phyloP scores from a whole-genome alignment of 92 coral and sea anemone genomes.

The Palythoa heliodiscus region DNA sequence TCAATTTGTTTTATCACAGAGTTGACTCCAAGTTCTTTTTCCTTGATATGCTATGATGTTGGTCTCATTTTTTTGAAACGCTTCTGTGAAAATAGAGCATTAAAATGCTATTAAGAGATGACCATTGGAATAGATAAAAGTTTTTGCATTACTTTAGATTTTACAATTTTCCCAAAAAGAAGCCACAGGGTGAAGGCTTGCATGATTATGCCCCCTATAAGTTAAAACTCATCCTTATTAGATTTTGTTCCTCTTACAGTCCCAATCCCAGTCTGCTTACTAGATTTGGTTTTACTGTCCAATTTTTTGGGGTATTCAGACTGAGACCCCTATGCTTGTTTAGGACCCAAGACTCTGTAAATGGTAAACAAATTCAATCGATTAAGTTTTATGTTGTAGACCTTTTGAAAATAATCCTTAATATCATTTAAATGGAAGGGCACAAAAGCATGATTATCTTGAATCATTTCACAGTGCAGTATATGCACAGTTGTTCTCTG shows the following conservation, averaged over 20 bases:
- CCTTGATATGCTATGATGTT: not conserved
- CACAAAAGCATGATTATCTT: too few species aligned
- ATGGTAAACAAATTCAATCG: not conserved
- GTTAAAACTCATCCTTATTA: not conserved
- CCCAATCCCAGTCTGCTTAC: conserved; percentile 1
- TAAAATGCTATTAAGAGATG: not conserved
- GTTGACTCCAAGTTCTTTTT: not conserved
- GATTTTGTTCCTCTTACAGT: not conserved
- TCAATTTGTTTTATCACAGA: too few species aligned
- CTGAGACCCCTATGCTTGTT: not conserved
- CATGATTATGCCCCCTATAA: not conserved
- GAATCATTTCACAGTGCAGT: too few species aligned
- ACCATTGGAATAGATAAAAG: not conserved
- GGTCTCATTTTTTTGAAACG: not conserved
- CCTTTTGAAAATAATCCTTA: not conserved
- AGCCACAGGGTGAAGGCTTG: not conserved
- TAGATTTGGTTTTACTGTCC: not conserved
- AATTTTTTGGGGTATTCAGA: not conserved
- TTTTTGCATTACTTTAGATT: not conserved
- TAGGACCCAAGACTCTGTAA: conserved; percentile 2
- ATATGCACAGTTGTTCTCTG: too few species aligned
- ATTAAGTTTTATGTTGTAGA: too few species aligned
- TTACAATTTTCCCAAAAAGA: not conserved
- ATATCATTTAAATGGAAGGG: not conserved
- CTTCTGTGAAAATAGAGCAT: not conserved